Conservation (phyloP, 2,113 vertebrate genomes). For the Grus americana region DNA sequence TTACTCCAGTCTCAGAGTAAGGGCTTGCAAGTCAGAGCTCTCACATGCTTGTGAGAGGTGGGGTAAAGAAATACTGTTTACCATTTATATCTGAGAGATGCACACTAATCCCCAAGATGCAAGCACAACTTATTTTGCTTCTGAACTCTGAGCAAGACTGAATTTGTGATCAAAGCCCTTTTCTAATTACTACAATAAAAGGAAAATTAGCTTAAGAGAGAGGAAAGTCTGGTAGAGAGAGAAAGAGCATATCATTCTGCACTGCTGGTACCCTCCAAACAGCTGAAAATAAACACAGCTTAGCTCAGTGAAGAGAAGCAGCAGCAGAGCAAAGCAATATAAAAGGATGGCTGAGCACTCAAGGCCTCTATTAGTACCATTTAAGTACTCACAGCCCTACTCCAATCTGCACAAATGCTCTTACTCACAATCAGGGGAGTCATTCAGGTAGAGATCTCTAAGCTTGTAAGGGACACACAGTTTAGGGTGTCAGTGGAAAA, state of each 20-base stretch:
- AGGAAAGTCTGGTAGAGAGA: background rate
- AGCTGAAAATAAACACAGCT: background rate
- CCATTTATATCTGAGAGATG: background rate
- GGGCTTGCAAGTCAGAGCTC: slow-evolving; percentile 35
- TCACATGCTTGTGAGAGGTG: background rate
- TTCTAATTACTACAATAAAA: slow-evolving; percentile 53
- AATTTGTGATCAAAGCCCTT: slow-evolving; percentile 31
- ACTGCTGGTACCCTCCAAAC: background rate
- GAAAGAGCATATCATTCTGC: background rate
- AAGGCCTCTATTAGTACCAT: background rate
- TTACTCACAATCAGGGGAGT: background rate
- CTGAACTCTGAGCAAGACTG: slow-evolving; percentile 40
- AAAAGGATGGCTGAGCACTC: background rate
- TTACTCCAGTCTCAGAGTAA: slow-evolving; percentile 42
- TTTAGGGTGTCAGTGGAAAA: background rate
- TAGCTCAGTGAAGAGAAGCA: background rate
- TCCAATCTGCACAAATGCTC: background rate
- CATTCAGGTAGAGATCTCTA: background rate
- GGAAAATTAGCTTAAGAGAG: slow-evolving; percentile 25
- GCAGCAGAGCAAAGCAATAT: background rate
- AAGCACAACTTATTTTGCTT: slow-evolving; percentile 7
- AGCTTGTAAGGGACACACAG: background rate
- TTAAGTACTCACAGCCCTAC: background rate
- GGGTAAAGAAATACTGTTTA: background rate
- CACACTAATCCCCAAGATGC: slow-evolving; percentile 14